These are phyloP conservation scores for Potamilus streckersoni DNA, from an alignment of 1,140 invertebrate species.

Conservation along the genomic window DNA sequence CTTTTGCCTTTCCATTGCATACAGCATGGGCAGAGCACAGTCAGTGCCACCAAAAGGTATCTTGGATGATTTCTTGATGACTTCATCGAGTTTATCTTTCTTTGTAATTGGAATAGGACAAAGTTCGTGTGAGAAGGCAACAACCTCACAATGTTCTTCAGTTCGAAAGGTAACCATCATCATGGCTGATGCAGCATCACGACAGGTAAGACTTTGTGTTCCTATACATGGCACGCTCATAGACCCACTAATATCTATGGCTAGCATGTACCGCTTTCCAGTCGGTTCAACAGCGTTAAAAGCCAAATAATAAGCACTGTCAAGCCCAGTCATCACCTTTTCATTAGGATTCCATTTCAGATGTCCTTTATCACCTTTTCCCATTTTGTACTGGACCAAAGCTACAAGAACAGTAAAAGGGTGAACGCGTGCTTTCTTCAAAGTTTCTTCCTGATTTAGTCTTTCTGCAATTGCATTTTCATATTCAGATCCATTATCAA, in stretches of 20 bases:
- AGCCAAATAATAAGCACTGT: conserved; percentile 62
- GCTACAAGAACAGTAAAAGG: conserved; percentile 74
- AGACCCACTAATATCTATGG: conserved; percentile 72
- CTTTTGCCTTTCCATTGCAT: conserved; percentile 72
- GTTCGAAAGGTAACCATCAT: conserved; percentile 48
- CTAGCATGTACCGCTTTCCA: conserved; percentile 72
- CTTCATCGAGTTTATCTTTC: conserved; percentile 45
- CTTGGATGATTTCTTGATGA: conserved; percentile 44
- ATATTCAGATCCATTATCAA: conserved; percentile 61
- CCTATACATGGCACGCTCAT: conserved; percentile 58
- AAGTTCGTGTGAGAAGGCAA: conserved; percentile 50
- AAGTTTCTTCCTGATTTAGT: conserved; percentile 56
- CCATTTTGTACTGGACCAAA: conserved; percentile 71
- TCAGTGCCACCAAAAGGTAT: conserved; percentile 67
- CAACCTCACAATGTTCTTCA: conserved; percentile 45
- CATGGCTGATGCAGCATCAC: conserved; percentile 46
- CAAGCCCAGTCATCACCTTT: conserved; percentile 55
- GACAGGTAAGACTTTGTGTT: conserved; percentile 31
- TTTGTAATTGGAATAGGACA: conserved; percentile 34
- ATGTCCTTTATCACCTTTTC: conserved; percentile 71
- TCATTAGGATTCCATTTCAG: conserved; percentile 58
- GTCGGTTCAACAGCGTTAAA: conserved; percentile 72
- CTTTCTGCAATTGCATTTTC: conserved; percentile 36
- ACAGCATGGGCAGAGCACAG: conserved; percentile 72
- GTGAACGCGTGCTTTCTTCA: conserved; percentile 71